Evolutionary conservation across 2,797 vertebrate genomes (phyloP).

Genomic region (Protosalanx chinensis): DNA sequence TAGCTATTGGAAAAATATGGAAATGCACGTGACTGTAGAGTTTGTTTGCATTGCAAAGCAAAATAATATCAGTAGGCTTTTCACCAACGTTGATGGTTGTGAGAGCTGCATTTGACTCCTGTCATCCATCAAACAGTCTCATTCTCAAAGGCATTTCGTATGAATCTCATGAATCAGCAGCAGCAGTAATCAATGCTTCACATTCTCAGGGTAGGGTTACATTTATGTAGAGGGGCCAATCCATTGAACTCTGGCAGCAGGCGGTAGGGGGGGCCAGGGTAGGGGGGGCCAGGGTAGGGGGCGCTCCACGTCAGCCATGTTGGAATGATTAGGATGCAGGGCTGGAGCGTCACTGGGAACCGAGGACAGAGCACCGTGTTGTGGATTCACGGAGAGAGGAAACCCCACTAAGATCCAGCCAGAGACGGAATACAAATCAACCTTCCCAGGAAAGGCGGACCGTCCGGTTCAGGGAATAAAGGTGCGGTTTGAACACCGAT

Average conservation of each 20-base stretch:
- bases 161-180: neutral
- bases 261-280: constrained; percentile 2
- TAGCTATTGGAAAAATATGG: constrained; percentile 5
- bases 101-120: neutral
- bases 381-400: constrained; percentile 28
- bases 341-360: constrained; percentile 34
- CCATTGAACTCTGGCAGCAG: constrained; percentile 5
- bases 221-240: neutral
- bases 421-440: constrained; percentile 28
- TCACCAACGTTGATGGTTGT: neutral
- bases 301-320: constrained; percentile 49
- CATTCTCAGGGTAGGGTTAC: neutral
- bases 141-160: neutral
- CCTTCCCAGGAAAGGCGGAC: constrained; percentile 2
- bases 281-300: constrained; percentile 1
- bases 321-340: constrained; percentile 48
- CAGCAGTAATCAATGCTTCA: neutral
- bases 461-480: neutral
- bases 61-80: neutral
- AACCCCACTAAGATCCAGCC: constrained; percentile 33
- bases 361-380: constrained; percentile 33
- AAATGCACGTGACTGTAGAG: constrained; percentile 3
- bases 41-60: constrained; percentile 6
- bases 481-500: constrained; percentile 2
- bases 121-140: constrained; percentile 2